Evolutionary conservation across 2,888 invertebrate species (phyloP).

Genomic region (Aphrophora alni): DNA sequence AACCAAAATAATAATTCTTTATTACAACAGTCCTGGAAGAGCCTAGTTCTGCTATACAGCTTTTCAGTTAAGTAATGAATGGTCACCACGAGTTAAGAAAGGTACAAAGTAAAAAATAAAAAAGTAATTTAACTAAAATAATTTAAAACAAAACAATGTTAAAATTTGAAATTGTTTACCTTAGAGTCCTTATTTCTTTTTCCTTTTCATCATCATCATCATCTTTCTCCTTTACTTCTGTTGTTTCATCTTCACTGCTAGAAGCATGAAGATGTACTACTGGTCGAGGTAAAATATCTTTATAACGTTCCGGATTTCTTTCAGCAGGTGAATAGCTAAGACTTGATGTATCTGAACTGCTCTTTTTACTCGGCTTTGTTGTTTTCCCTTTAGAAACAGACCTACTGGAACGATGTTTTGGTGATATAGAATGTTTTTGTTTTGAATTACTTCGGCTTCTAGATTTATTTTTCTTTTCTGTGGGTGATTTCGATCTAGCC

Average conservation of each 20-base stretch:
- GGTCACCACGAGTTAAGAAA: no score
- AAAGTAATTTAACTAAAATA: no score
- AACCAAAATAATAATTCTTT: no score
- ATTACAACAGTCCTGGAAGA: no score
- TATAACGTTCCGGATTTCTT: conserved; percentile 72
- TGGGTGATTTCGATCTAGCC: conserved; percentile 51
- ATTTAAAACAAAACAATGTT: no score
- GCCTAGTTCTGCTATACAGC: no score
- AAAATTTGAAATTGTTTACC: conserved; percentile 18
- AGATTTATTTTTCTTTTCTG: conserved; percentile 54
- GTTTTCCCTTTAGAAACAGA: conserved; percentile 31
- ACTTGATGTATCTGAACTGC: conserved; percentile 53
- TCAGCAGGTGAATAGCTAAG: conserved; percentile 74
- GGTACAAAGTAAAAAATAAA: no score
- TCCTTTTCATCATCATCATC: conserved; percentile 72
- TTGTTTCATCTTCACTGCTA: conserved; percentile 61
- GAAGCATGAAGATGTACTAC: conserved; percentile 66
- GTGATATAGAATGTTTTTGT: conserved; percentile 47
- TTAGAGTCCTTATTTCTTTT: conserved; percentile 47
- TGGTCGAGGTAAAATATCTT: conserved; percentile 65
- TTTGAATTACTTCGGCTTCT: conserved; percentile 58
- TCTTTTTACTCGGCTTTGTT: conserved; percentile 39
- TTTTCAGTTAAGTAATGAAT: no score
- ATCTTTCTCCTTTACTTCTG: conserved; percentile 64
- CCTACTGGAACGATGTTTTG: conserved; percentile 37